These are phyloP conservation scores for Sinopyrophorus schimmeli DNA, from an alignment of 2,888 invertebrate species.

Conservation along the genomic window DNA sequence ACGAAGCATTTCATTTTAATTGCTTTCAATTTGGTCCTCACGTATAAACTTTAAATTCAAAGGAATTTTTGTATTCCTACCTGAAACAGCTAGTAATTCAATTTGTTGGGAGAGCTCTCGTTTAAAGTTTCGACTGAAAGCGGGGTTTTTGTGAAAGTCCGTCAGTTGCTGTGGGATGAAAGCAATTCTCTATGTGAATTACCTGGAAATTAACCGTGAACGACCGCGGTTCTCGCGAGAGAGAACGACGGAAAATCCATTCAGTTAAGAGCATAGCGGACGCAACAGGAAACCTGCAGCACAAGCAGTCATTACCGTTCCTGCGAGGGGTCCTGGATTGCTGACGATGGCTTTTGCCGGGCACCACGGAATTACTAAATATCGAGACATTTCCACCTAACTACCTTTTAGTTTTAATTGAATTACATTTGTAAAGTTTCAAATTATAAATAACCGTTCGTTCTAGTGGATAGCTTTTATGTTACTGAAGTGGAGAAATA, in stretches of 20 bases:
- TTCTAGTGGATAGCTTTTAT: slow-evolving; percentile 9
- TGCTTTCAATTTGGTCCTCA: slow-evolving; percentile 24
- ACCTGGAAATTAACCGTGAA: slow-evolving; percentile 53
- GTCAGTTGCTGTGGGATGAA: slow-evolving; percentile 38
- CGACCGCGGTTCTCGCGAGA: slow-evolving; percentile 36
- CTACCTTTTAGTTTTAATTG: slow-evolving; percentile 34
- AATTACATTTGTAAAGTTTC: slow-evolving; percentile 31
- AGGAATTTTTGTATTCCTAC: slow-evolving; percentile 32
- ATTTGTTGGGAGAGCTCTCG: slow-evolving; percentile 34
- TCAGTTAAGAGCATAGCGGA: slow-evolving; percentile 38
- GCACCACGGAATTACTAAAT: slow-evolving; percentile 46
- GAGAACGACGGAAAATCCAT: slow-evolving; percentile 37
- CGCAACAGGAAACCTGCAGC: slow-evolving; percentile 48
- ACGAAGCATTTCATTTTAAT: slow-evolving; percentile 28
- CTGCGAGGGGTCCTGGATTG: slow-evolving; percentile 36
- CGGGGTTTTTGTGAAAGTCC: slow-evolving; percentile 40
- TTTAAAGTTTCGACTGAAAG: slow-evolving; percentile 39
- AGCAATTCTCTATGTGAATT: slow-evolving; percentile 50
- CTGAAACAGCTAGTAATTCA: slow-evolving; percentile 37
- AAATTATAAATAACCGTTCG: slow-evolving; percentile 27
- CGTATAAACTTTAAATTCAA: slow-evolving; percentile 26
- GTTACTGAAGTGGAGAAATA: no score
- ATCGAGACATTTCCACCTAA: slow-evolving; percentile 44
- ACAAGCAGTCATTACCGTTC: slow-evolving; percentile 50
- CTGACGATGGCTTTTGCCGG: slow-evolving; percentile 44